Percentiles rank a stretch among this genome's conserved stretches.
phyloP scores from a whole-genome alignment of 2,888 invertebrate genomes.

The Minunthozetes semirufus region DNA sequence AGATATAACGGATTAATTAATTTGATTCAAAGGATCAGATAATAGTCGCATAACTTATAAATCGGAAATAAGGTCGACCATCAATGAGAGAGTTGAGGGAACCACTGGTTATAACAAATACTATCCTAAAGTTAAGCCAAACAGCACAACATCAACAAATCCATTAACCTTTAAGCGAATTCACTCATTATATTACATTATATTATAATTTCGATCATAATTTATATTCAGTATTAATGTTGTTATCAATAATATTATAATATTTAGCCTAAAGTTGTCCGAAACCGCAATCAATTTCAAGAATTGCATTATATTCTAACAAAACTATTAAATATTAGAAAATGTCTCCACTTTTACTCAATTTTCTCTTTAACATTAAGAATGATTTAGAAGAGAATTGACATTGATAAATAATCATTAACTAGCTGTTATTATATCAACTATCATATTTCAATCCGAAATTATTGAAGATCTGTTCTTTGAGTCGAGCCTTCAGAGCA shows the following conservation, averaged over 20 bases:
- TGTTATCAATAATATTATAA: too few species aligned
- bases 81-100: not conserved
- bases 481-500: not conserved
- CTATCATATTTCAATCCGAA: not conserved
- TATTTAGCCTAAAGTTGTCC: not conserved
- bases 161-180: not conserved
- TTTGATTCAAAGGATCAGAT: slow-evolving; percentile 15
- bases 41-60: slow-evolving; percentile 13
- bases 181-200: not conserved
- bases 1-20: slow-evolving; percentile 22
- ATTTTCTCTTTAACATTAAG: too few species aligned
- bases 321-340: too few species aligned
- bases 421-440: not conserved
- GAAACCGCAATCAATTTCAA: not conserved
- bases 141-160: not conserved
- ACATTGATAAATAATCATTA: not conserved
- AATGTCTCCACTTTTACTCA: too few species aligned
- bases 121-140: not conserved
- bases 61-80: slow-evolving; percentile 27
- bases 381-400: not conserved
- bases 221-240: too few species aligned
- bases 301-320: too few species aligned
- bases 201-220: too few species aligned
- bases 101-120: not conserved
- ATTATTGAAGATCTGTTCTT: slow-evolving; percentile 8